Evolutionary conservation across 2,797 vertebrate genomes (phyloP).

Genomic region (Myoxocephalus aenaeus): DNA sequence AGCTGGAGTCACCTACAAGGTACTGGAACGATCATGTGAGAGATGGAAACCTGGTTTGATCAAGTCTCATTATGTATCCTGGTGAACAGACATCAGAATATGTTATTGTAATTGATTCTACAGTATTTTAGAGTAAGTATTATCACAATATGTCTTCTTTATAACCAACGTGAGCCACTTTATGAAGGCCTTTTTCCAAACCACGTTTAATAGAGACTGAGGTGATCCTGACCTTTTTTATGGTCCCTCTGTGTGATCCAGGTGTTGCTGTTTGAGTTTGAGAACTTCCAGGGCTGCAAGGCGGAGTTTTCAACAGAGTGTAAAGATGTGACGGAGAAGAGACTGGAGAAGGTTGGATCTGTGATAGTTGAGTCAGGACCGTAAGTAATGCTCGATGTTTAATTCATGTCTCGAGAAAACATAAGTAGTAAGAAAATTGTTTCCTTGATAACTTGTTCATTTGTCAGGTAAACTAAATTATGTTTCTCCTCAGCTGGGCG

Average conservation of each 20-base stretch:
- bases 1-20: constrained; percentile 87
- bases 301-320: constrained; percentile 88
- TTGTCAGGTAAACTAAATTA: background rate
- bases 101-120: background rate
- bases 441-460: background rate
- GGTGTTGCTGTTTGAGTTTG: constrained; percentile 90
- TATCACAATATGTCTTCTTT: background rate
- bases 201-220: background rate
- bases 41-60: background rate
- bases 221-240: background rate
- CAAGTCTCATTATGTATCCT: background rate
- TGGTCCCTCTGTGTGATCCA: constrained; percentile 44
- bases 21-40: constrained; percentile 57
- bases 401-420: background rate
- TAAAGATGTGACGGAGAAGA: constrained; percentile 87
- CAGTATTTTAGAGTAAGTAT: background rate
- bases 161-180: background rate
- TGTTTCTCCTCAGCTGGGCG: constrained; percentile 83
- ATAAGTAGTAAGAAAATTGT: background rate
- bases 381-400: constrained; percentile 81
- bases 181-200: constrained; percentile 1
- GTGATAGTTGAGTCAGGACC: constrained; percentile 91
- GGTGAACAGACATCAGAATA: background rate
- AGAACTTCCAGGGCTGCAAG: constrained; percentile 91
- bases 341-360: constrained; percentile 91